Percentiles rank a stretch among this genome's conserved stretches.
Evolutionary conservation across 2,113 vertebrate genomes (phyloP).

Genomic region (Festucalex cinctus): DNA sequence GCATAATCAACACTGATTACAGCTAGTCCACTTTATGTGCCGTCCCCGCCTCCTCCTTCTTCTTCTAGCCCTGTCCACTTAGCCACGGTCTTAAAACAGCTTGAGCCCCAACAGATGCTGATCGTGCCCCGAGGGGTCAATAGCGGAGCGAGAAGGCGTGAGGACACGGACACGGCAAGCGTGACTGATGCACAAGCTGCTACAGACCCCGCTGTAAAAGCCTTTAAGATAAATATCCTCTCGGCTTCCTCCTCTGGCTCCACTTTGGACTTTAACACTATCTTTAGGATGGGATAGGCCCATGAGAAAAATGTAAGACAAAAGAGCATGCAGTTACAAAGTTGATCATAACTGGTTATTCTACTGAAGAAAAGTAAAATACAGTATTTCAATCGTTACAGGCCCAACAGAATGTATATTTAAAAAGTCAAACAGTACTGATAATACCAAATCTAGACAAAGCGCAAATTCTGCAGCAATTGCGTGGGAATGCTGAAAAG

Average conservation of each 20-base stretch:
- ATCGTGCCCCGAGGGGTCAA: constrained; percentile 30
- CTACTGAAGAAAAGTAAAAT: no score
- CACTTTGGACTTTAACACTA: neutral
- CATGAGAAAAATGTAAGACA: neutral
- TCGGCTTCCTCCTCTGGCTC: neutral
- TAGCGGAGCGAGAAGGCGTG: constrained; percentile 20
- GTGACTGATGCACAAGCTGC: constrained; percentile 37
- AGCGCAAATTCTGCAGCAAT: no score
- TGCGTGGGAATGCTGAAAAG: no score
- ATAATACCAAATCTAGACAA: no score
- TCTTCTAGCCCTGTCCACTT: constrained; percentile 22
- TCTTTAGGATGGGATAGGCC: neutral
- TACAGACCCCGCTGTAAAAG: constrained; percentile 43
- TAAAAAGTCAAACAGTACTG: no score
- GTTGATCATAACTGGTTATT: no score
- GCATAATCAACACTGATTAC: neutral
- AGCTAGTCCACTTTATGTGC: neutral
- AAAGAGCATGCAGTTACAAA: neutral
- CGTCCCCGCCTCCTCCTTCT: constrained; percentile 2
- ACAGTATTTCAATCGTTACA: no score
- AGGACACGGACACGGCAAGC: constrained; percentile 16
- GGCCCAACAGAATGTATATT: no score
- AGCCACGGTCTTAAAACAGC: constrained; percentile 43
- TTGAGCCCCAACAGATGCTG: constrained; percentile 42
- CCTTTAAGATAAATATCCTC: constrained; percentile 61